Evolutionary conservation across 1,140 invertebrate species (phyloP).

Genomic region (Aphaenogaster floridana): DNA sequence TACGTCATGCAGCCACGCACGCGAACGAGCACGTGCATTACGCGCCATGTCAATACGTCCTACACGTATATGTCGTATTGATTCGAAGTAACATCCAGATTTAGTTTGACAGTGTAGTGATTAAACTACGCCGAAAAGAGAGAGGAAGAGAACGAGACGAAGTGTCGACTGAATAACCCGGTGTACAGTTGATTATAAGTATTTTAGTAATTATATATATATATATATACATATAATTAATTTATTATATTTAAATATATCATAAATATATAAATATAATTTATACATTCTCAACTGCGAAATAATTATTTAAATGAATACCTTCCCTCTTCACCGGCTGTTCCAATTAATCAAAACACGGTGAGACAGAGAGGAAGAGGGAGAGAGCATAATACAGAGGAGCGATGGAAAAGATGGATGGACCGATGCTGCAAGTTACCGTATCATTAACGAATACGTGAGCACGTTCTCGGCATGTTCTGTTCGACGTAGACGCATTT

Average conservation of each 20-base stretch:
- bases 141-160: neutral
- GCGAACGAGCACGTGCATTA: slow-evolving; percentile 45
- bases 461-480: slow-evolving; percentile 41
- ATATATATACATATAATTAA: slow-evolving; percentile 6
- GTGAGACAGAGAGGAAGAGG: neutral
- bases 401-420: slow-evolving; percentile 11
- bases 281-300: neutral
- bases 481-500: slow-evolving; percentile 47
- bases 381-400: neutral
- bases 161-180: neutral
- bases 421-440: slow-evolving; percentile 23
- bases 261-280: slow-evolving; percentile 17
- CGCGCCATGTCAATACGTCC: slow-evolving; percentile 52
- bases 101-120: neutral
- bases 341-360: slow-evolving; percentile 9
- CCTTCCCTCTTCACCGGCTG: neutral
- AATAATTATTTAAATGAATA: neutral
- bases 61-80: neutral
- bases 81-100: slow-evolving; percentile 36
- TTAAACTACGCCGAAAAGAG: neutral
- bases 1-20: slow-evolving; percentile 49
- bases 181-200: neutral
- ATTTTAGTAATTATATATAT: neutral
- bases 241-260: neutral
- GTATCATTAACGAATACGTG: slow-evolving; percentile 52